Evolutionary conservation across 2,888 invertebrate genomes (phyloP).

Genomic region (Onthophagus sagittarius): DNA sequence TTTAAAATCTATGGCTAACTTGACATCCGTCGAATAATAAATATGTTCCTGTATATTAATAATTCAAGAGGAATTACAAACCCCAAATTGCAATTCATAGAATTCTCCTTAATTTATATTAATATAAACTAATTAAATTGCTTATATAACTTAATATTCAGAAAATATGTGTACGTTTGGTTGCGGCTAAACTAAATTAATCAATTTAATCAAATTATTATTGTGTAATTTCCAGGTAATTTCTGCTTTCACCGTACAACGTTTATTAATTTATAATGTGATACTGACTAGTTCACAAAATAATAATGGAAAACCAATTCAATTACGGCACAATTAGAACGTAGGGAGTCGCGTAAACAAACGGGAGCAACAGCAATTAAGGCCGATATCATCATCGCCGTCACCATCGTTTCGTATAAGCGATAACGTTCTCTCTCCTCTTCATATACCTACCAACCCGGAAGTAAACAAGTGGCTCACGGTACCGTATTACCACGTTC

Average conservation of each 20-base stretch:
- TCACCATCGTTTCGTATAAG: background rate
- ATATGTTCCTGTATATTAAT: too few species aligned
- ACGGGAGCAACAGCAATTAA: background rate
- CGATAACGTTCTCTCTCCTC: background rate
- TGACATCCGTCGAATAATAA: too few species aligned
- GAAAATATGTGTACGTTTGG: too few species aligned
- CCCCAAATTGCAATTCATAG: too few species aligned
- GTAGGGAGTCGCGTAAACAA: background rate
- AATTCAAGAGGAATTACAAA: too few species aligned
- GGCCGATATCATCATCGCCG: background rate
- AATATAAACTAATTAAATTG: too few species aligned
- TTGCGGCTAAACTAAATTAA: too few species aligned
- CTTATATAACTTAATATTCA: too few species aligned
- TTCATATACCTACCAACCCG: background rate
- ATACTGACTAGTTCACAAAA: background rate
- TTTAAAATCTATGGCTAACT: too few species aligned
- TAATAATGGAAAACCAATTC: background rate
- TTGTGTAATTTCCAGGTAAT: background rate
- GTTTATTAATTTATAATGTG: background rate
- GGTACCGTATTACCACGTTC: background rate
- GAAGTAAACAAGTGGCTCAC: background rate
- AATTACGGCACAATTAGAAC: background rate
- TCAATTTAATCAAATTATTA: background rate
- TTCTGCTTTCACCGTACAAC: background rate
- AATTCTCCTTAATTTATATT: too few species aligned